Evolutionary conservation across 2,888 invertebrate species (phyloP).

Genomic region (Drosophila prostipennis): DNA sequence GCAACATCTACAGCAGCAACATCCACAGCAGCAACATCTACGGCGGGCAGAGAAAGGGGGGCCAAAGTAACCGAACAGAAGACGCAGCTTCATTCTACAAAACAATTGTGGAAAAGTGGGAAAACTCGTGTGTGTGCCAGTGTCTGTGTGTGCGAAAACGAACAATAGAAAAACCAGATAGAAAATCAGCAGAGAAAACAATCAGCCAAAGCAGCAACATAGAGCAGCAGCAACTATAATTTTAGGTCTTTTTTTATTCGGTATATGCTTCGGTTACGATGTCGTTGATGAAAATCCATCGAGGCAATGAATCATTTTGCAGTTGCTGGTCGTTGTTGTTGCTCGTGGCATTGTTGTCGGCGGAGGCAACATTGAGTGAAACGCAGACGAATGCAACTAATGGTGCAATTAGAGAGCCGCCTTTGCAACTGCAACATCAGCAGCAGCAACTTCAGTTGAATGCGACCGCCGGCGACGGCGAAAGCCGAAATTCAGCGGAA

Average conservation of each 20-base stretch:
- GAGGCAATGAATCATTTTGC: slow-evolving; percentile 81
- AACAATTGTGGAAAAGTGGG: slow-evolving; percentile 78
- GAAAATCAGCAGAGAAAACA: slow-evolving; percentile 59
- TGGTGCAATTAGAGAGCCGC: slow-evolving; percentile 78
- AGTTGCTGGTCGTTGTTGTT: slow-evolving; percentile 33
- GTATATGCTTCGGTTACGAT: slow-evolving; percentile 79
- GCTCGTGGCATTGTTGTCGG: slow-evolving; percentile 61
- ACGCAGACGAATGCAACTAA: slow-evolving; percentile 76
- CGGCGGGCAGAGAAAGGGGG: slow-evolving; percentile 38
- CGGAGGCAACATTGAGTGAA: slow-evolving; percentile 54
- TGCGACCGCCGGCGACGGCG: slow-evolving; percentile 51
- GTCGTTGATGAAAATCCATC: slow-evolving; percentile 81
- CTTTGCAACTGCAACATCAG: slow-evolving; percentile 42
- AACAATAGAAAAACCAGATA: slow-evolving; percentile 72
- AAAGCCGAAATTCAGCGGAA: slow-evolving; percentile 69
- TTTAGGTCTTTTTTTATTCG: slow-evolving; percentile 44
- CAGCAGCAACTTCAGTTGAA: slow-evolving; percentile 50
- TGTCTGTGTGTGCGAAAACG: slow-evolving; percentile 31
- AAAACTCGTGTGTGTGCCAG: slow-evolving; percentile 16
- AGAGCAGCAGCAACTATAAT: slow-evolving; percentile 46
- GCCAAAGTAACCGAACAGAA: slow-evolving; percentile 16
- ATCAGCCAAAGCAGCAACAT: slow-evolving; percentile 43
- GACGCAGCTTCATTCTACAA: slow-evolving; percentile 50
- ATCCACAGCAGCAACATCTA: slow-evolving; percentile 31
- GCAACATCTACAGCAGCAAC: slow-evolving; percentile 36